A percentile compares a stretch with the other conserved stretches of the same genome.
Evolutionary conservation across 2,797 vertebrate species (phyloP).

Genomic region (Silurus lanzhouensis): DNA sequence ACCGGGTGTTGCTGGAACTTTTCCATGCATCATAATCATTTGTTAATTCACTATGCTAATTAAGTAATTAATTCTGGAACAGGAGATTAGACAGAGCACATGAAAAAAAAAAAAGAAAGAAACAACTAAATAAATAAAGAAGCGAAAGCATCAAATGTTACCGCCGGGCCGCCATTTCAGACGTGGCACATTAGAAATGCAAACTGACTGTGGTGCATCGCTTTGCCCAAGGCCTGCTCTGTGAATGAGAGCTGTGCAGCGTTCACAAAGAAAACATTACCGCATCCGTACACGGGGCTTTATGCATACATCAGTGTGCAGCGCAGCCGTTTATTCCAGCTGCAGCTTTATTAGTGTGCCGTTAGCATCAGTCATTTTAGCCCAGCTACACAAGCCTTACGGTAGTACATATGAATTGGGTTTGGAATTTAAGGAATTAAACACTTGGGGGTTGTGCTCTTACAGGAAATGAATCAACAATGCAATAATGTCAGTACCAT

Average conservation of each 20-base stretch:
- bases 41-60: constrained; percentile 85
- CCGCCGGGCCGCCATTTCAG: constrained; percentile 74
- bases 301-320: not conserved
- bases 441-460: not conserved
- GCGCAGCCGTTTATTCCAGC: not conserved
- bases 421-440: not conserved
- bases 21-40: constrained; percentile 86
- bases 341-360: not conserved
- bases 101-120: constrained; percentile 50
- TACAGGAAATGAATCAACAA: not conserved
- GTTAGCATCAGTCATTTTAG: not conserved
- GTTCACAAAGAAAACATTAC: constrained; percentile 60
- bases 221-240: constrained; percentile 73
- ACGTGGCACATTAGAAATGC: constrained; percentile 78
- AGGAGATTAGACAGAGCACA: constrained; percentile 78
- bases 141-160: constrained; percentile 75
- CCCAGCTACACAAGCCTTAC: not conserved
- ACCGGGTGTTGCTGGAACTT: constrained; percentile 73
- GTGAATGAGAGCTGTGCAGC: constrained; percentile 61
- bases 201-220: constrained; percentile 72
- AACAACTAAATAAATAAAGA: constrained; percentile 79
- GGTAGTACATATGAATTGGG: not conserved
- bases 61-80: constrained; percentile 83
- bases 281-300: constrained; percentile 60
- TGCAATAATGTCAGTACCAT: not conserved